Evolutionary conservation across 2,113 vertebrate genomes (phyloP), one percentile per base, ranked within the genome.

Genomic region (Thalassarche chlororhynchos): DNA sequence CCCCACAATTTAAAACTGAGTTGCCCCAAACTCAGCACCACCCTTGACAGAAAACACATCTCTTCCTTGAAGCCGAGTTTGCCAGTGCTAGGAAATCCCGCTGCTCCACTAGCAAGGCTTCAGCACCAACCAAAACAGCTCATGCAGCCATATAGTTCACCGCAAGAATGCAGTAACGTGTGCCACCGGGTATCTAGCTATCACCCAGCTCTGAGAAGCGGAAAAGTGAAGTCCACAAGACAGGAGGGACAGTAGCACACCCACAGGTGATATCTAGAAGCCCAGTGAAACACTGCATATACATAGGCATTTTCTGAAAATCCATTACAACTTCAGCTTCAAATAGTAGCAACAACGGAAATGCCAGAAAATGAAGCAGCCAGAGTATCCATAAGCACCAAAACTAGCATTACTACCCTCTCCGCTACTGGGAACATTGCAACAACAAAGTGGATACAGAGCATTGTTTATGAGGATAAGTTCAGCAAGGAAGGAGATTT

Each of bases 91-190:
- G 46, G 32, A 95, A 66, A 82, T 52, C 25, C 65, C 14, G 0
- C 72, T 64, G 47, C 55, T 71, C 10, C n/a, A 34, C 36, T 8
- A 76, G 24, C 36, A 72, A 36, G 44, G 47, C 47, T 38, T 40
- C 57, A 58, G 44, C 34, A 42, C 34, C 62, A 81, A 57, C 20
- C 44, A 40, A 28, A 69, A 26, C 1, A 80, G 31, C 79, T 17
- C 17, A 79, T 64, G 42, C 3, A 17, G 54, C 18, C n/a, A 11
- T 4, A 24, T 0, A 68, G 42, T 23, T 52, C 68, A 46, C 60
- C 89, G 69, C 14, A 57, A 44, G 65, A 55, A 79, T 1, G 11
- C 80, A 76, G 0, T 2, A 29, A 49, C 46, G 34, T 0, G 2
- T 62, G 54, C 64, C 76, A 77, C 47, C 3, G 0, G 12, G 24